phyloP scores from a whole-genome alignment of 2,797 vertebrate species.

The Otolemur crassicaudatus region DNA sequence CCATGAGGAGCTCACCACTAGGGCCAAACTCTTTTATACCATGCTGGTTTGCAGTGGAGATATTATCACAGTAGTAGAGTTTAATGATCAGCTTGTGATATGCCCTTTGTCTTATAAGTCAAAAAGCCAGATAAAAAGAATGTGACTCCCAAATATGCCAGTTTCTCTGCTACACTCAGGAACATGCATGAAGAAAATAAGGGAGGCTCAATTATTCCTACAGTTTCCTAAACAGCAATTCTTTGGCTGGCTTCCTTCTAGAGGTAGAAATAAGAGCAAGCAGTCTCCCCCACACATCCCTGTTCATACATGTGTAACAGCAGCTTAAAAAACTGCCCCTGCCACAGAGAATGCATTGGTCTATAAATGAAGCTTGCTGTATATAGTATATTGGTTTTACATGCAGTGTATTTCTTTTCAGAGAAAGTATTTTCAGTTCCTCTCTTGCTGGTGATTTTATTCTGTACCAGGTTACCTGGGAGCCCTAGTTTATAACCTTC shows the following conservation, averaged over 20 bases:
- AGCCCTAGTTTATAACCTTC: constrained; percentile 40
- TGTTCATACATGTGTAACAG: neutral
- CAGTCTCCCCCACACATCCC: neutral
- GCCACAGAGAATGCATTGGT: neutral
- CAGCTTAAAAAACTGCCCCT: constrained; percentile 36
- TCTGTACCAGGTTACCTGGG: neutral
- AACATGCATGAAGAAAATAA: neutral
- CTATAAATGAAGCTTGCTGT: constrained; percentile 52
- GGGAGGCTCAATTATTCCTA: neutral
- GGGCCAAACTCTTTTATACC: neutral
- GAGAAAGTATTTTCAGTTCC: constrained; percentile 47
- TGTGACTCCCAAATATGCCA: neutral
- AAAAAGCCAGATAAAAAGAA: neutral
- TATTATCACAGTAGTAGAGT: neutral
- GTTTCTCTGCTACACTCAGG: neutral
- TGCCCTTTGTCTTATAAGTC: neutral
- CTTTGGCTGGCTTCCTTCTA: neutral
- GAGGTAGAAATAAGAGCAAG: constrained; percentile 40
- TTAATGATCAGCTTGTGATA: neutral
- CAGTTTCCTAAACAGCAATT: neutral
- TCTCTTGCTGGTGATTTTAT: neutral
- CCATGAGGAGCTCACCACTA: neutral
- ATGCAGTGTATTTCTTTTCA: constrained; percentile 60
- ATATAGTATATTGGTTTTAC: neutral
- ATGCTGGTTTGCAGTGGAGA: neutral